Evolutionary conservation across 2,888 invertebrate genomes (phyloP), one percentile per base, ranked within the genome.

Genomic region (Xylota segnis): DNA sequence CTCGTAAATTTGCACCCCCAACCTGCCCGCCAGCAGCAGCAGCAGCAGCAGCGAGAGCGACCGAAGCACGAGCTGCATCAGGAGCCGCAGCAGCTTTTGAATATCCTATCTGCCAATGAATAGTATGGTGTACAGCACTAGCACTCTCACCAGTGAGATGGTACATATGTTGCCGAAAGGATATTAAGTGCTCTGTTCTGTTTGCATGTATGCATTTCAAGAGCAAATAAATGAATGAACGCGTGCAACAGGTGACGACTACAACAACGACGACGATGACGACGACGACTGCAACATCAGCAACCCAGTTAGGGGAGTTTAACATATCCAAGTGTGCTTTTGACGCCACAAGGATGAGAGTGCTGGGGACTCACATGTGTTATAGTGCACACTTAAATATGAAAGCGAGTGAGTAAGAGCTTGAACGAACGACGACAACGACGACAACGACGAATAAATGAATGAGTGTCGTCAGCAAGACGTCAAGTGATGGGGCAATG

Each of bases 151-250:
- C 61, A 34, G 4, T 58, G 61, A 61, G 12, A 58, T 45, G 23
- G 54, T 27, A 16, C 56, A 50, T 52, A 59, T 76, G 72, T 54
- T 63, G 47, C 59, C 76, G 71, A 86, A 81, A 81, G 86, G 76
- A 81, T 86, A 86, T 81, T 81, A 86, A 86, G 81, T 86, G 71
- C 27, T 70, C 50, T 72, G 45, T 54, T 58, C 58, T 66, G 58
- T 75, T 75, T 81, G 75, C 16, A 52, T 79, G 79, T 79, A 45
- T 81, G 86, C 76, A 76, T 86, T 66, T 75, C 72, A 66, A 81
- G 66, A 54, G 81, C 86, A 86, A 86, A 86, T 81, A 86, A 86
- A 86, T 81, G 86, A 86, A 81, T 72, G 32, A 81, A 61, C 54
- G 32, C 71, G 59, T 65, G 71, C 86, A 86, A 86, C 86, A 86